A percentile compares a stretch with the other conserved stretches of the same genome.
Conservation (phyloP, 2,888 invertebrate species). For the Drosophila acutilabella region DNA sequence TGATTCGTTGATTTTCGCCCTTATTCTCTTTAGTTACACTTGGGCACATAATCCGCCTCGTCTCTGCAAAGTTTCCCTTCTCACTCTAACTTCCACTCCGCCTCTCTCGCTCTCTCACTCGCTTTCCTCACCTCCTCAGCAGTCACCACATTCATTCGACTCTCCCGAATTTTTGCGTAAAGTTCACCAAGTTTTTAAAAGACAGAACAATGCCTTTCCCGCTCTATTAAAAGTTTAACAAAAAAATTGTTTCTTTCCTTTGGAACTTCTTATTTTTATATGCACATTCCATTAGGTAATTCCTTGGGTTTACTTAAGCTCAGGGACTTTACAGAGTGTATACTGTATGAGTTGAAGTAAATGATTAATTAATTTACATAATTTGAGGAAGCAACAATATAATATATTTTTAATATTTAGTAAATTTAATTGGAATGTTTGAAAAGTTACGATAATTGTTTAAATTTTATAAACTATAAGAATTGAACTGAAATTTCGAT, state of each 20-base stretch:
- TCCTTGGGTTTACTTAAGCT: conserved; percentile 10
- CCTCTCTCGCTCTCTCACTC: conserved; percentile 22
- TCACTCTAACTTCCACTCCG: conserved; percentile 30
- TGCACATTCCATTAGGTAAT: conserved; percentile 28
- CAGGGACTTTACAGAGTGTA: neutral
- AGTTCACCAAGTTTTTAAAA: conserved; percentile 74
- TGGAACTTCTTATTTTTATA: conserved; percentile 9
- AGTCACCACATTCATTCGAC: conserved; percentile 32
- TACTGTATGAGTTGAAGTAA: neutral
- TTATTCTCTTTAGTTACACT: conserved; percentile 84
- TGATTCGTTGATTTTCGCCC: conserved; percentile 84
- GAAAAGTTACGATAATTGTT: too few species aligned
- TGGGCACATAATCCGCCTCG: conserved; percentile 82
- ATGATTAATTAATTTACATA: conserved; percentile 5
- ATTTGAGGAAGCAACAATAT: neutral
- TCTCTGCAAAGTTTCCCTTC: conserved; percentile 71
- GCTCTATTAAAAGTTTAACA: conserved; percentile 6
- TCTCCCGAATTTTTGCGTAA: conserved; percentile 59
- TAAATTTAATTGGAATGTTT: neutral
- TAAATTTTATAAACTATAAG: too few species aligned
- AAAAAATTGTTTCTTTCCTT: conserved; percentile 20
- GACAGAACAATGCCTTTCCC: conserved; percentile 48
- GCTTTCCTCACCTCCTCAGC: conserved; percentile 44
- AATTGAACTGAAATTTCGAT: too few species aligned
- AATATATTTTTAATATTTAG: neutral